These are phyloP conservation scores for Brachypodius melanocephalos DNA, from an alignment of 2,113 vertebrate species.

Conservation along the genomic window DNA sequence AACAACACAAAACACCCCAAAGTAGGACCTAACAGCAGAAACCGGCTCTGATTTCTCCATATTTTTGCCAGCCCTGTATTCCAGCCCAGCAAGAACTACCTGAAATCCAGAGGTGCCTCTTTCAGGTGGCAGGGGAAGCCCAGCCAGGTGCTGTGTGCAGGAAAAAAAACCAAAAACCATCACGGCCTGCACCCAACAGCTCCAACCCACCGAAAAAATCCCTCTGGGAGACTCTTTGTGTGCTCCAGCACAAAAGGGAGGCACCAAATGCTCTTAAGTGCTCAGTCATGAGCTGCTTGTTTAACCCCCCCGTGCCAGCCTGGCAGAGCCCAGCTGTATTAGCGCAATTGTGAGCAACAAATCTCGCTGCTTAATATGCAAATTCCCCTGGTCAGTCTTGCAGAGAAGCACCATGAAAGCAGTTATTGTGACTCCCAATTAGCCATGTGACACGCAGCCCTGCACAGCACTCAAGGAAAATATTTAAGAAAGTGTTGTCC, in stretches of 20 bases:
- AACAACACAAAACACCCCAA: not conserved
- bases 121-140: not conserved
- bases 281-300: slow-evolving; percentile 14
- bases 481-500: not conserved
- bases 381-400: slow-evolving; percentile 40
- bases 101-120: not conserved
- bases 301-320: not conserved
- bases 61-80: not conserved
- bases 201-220: not conserved
- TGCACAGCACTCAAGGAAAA: not conserved
- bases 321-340: not conserved
- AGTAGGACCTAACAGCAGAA: not conserved
- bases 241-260: not conserved
- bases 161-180: not conserved
- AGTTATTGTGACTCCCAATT: slow-evolving; percentile 37
- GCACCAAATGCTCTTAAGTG: slow-evolving; percentile 7
- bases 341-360: slow-evolving; percentile 4
- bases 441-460: not conserved
- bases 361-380: slow-evolving; percentile 49
- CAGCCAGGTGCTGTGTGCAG: not conserved
- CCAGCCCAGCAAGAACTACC: not conserved
- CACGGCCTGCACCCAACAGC: not conserved
- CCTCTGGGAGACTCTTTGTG: not conserved
- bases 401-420: slow-evolving; percentile 45
- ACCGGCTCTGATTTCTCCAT: not conserved